Evolutionary conservation across 2,888 invertebrate species (phyloP), one percentile per base, ranked within the genome.

Genomic region (Philonicus albiceps): DNA sequence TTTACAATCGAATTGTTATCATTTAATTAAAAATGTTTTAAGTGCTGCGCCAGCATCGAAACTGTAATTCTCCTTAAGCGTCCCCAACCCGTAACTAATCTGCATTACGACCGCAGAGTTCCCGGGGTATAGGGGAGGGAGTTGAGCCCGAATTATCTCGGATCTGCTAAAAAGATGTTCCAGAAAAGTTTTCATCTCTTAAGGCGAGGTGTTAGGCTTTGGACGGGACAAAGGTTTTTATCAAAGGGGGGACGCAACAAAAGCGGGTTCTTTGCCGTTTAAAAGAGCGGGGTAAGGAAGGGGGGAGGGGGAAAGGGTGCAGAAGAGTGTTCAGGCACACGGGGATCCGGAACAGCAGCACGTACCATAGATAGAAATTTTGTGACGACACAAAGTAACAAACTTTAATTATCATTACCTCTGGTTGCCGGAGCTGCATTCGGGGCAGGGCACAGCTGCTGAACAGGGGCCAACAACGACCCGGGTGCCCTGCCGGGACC

Each of bases 171-270:
- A 76, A 76, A 76, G 76, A 76, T 76, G 76, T 76, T 37, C 76
- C 76, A 76, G 76, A 76, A 76, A 76, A 76, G 40, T 76, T 76
- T 76, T 76, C 76, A 76, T 76, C 76, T 76, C 76, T 76, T 76
- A 76, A 76, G 76, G 43, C n/a, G 76, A 76, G 76, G 76, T 76
- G 76, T 76, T 43, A 19, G 76, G 22, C 76, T 64, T 27, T 22
- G 43, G 40, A 40, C 40, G 76, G 76, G 11, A 40, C 76, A 76
- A 76, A 76, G 76, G 40, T 76, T 76, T 76, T 2, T 43, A 37
- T 76, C 76, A 40, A 40, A 76, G 8, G 40, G 2, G n/a, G 40
- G 2, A 8, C 34, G 37, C 76, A 40, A 76, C 76, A 76, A 76
- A 37, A 76, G 37, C 19, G 22, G 22, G 43, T 76, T n/a, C 37